A percentile compares a stretch with the other conserved stretches of the same genome.
Conservation (phyloP, 2,113 vertebrate genomes). For the Thunnus thynnus region DNA sequence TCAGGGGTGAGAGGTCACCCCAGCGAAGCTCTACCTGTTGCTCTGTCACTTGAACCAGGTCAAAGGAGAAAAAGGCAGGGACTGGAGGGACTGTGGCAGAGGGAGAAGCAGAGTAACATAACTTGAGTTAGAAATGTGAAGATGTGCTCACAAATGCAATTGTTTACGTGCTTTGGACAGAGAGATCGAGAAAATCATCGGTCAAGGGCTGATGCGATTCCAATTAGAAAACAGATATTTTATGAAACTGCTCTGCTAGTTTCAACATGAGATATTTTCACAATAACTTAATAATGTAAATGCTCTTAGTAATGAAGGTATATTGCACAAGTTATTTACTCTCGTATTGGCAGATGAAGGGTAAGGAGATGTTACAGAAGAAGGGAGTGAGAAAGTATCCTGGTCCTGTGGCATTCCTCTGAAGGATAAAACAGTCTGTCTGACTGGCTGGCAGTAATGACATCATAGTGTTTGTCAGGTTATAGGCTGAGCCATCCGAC, state of each 20-base stretch:
- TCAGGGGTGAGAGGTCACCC: conserved; percentile 75
- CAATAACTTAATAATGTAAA: neutral
- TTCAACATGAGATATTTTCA: neutral
- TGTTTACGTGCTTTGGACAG: neutral
- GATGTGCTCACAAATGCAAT: neutral
- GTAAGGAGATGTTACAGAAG: conserved; percentile 88
- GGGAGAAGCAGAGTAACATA: neutral
- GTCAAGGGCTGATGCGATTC: neutral
- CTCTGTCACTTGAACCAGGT: conserved; percentile 83
- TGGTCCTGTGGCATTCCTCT: conserved; percentile 85
- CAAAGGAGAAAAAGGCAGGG: conserved; percentile 61
- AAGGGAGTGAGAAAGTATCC: conserved; percentile 89
- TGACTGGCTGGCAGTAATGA: conserved; percentile 85
- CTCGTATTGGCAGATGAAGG: conserved; percentile 91
- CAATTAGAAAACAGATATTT: neutral
- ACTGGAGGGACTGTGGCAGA: conserved; percentile 51
- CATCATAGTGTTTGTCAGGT: conserved; percentile 73
- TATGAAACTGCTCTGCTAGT: neutral
- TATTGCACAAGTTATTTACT: conserved; percentile 82
- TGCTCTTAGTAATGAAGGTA: conserved; percentile 15
- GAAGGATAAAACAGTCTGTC: conserved; percentile 90
- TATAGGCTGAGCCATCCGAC: conserved; percentile 88
- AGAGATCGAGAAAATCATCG: neutral
- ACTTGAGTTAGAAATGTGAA: neutral
- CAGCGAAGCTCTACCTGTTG: conserved; percentile 86